These are phyloP conservation scores for Gambusia affinis DNA, from an alignment of 2,113 vertebrate species.

Conservation along the genomic window DNA sequence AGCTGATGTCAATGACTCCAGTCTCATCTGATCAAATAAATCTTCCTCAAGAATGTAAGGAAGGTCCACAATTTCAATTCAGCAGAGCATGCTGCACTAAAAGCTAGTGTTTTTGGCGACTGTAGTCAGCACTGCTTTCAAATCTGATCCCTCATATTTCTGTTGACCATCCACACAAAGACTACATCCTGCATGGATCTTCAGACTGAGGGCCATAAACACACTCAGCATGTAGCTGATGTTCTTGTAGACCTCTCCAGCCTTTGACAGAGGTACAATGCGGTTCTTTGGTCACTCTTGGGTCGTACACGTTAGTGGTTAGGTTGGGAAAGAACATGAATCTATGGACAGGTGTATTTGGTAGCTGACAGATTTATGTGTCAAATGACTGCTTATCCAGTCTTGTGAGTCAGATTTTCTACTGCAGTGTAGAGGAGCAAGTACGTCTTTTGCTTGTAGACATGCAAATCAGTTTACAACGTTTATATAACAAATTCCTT, in stretches of 20 bases:
- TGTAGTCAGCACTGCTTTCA: not conserved
- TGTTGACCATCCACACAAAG: not conserved
- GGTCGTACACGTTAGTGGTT: not conserved
- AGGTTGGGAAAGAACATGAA: not conserved
- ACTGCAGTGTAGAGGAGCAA: no score
- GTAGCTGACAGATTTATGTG: no score
- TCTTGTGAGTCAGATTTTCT: no score
- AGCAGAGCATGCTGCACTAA: not conserved
- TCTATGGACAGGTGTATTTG: not conserved
- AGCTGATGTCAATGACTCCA: no score
- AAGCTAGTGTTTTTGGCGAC: not conserved
- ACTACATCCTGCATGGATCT: not conserved
- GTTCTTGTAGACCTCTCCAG: not conserved
- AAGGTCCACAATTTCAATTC: no score
- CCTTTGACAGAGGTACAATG: not conserved
- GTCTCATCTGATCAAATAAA: no score
- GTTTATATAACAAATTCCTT: no score
- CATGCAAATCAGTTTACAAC: no score
- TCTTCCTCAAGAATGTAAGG: no score
- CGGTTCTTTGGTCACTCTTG: not conserved
- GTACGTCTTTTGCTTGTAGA: no score
- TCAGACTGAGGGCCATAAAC: not conserved
- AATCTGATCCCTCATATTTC: not conserved
- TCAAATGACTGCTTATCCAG: no score
- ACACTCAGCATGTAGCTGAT: not conserved